Percentiles rank a stretch among this genome's conserved stretches.
Evolutionary conservation across 2,113 vertebrate species (phyloP).

Genomic region (Glaucidium brasilianum): DNA sequence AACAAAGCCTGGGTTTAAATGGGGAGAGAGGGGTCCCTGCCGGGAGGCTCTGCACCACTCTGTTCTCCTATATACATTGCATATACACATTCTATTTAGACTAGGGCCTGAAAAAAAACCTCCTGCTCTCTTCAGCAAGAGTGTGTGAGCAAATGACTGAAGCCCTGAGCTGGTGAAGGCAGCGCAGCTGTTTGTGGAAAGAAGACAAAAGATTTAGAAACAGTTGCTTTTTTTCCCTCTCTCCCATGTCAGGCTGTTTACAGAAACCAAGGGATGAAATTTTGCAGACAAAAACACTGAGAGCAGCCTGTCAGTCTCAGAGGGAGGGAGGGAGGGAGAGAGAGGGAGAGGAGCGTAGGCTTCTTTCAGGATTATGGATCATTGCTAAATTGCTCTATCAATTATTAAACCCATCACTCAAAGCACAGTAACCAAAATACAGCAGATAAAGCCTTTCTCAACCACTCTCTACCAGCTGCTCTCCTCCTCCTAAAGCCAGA

Average conservation of each 20-base stretch:
- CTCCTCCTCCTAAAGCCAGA: slow-evolving; percentile 38
- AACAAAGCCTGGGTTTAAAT: not conserved
- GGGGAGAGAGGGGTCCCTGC: not conserved
- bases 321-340: not conserved
- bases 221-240: not conserved
- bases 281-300: slow-evolving; percentile 41
- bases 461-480: slow-evolving; percentile 51
- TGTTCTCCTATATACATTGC: not conserved
- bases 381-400: slow-evolving; percentile 67
- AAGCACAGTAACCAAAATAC: slow-evolving; percentile 51
- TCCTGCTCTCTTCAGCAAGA: not conserved
- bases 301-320: slow-evolving; percentile 17
- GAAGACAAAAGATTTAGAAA: slow-evolving; percentile 51
- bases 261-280: slow-evolving; percentile 42
- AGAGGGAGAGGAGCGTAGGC: not conserved
- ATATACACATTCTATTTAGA: not conserved
- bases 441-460: slow-evolving; percentile 60
- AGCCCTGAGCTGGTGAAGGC: not conserved
- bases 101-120: slow-evolving; percentile 13
- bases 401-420: slow-evolving; percentile 65
- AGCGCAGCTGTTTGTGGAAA: slow-evolving; percentile 25
- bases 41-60: not conserved
- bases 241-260: slow-evolving; percentile 48
- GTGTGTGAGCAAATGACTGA: not conserved
- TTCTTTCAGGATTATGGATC: slow-evolving; percentile 63